These are phyloP conservation scores for Spodoptera picta DNA, from an alignment of 2,888 invertebrate genomes.

Conservation along the genomic window DNA sequence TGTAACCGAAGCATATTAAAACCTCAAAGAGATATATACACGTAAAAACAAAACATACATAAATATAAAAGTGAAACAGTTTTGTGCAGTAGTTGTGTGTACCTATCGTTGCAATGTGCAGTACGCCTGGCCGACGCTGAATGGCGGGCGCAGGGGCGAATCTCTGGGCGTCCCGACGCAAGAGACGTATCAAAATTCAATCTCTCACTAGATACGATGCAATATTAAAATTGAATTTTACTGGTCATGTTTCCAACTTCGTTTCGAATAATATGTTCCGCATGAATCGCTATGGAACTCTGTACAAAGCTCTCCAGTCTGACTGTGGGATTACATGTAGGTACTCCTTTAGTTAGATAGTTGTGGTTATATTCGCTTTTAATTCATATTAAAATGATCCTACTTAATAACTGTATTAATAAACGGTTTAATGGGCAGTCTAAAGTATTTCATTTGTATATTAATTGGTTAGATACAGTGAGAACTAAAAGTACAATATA, in stretches of 20 bases:
- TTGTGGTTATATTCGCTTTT: too few species aligned
- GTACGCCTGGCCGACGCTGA: constrained; percentile 73
- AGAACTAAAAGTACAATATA: too few species aligned
- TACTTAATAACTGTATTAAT: too few species aligned
- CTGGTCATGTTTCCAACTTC: constrained; percentile 50
- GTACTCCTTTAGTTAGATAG: too few species aligned
- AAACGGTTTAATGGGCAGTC: too few species aligned
- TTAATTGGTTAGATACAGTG: too few species aligned
- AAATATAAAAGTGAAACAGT: constrained; percentile 7
- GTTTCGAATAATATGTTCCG: constrained; percentile 44
- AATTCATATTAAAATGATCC: too few species aligned
- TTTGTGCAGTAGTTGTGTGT: constrained; percentile 26
- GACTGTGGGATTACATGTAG: neutral
- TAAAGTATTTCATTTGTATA: too few species aligned
- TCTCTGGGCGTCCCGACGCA: constrained; percentile 52
- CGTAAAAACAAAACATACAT: constrained; percentile 7
- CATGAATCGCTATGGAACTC: constrained; percentile 25
- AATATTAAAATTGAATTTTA: constrained; percentile 82
- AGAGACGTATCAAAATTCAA: constrained; percentile 81
- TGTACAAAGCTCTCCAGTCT: constrained; percentile 15
- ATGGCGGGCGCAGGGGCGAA: constrained; percentile 66
- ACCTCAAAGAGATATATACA: neutral
- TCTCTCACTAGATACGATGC: constrained; percentile 74
- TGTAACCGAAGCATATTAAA: neutral
- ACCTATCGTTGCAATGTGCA: constrained; percentile 52